A percentile compares a stretch with the other conserved stretches of the same genome.
These are phyloP conservation scores for Scortum barcoo DNA, from an alignment of 2,113 vertebrate species.

Conservation along the genomic window DNA sequence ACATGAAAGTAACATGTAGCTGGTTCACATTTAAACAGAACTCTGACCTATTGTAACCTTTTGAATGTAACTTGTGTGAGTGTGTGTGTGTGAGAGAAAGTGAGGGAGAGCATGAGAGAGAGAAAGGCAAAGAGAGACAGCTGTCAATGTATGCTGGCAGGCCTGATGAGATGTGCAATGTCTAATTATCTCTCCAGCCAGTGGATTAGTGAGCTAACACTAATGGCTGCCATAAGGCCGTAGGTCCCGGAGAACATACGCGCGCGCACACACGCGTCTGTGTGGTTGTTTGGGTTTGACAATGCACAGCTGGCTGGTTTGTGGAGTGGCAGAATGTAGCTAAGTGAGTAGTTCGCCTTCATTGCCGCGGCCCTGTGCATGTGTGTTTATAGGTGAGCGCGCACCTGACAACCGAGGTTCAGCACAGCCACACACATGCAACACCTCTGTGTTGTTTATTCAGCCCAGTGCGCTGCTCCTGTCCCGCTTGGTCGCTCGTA, in stretches of 20 bases:
- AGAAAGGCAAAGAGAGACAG: slow-evolving; percentile 22
- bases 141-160: slow-evolving; percentile 39
- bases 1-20: neutral
- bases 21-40: neutral
- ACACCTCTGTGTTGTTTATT: slow-evolving; percentile 50
- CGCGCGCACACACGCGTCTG: neutral
- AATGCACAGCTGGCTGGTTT: neutral
- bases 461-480: slow-evolving; percentile 33
- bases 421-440: slow-evolving; percentile 27
- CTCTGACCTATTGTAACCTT: neutral
- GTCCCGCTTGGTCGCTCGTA: slow-evolving; percentile 2
- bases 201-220: slow-evolving; percentile 56
- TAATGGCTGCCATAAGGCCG: slow-evolving; percentile 54
- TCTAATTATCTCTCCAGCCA: slow-evolving; percentile 62
- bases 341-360: neutral
- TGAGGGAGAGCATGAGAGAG: neutral
- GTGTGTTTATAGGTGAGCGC: slow-evolving; percentile 16
- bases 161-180: slow-evolving; percentile 53
- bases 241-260: slow-evolving; percentile 9
- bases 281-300: neutral
- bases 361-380: slow-evolving; percentile 4
- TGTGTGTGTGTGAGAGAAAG: neutral
- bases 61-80: neutral
- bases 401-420: slow-evolving; percentile 38
- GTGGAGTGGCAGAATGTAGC: neutral